Evolutionary conservation across 2,888 invertebrate species (phyloP).

Genomic region (Flexamia atlantica): DNA sequence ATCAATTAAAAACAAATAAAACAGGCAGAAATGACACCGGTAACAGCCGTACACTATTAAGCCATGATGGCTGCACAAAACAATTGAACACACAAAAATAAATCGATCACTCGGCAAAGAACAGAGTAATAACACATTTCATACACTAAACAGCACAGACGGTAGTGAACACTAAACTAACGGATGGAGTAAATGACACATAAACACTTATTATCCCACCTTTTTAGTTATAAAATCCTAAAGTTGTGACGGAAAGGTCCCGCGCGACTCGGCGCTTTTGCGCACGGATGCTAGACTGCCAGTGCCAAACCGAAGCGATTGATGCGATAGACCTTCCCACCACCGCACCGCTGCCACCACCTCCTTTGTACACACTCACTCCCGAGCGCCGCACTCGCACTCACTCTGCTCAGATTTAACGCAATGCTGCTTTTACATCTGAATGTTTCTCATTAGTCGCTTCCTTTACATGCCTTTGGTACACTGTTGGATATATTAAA

Average conservation of each 20-base stretch:
- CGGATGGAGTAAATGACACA: slow-evolving; percentile 29
- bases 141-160: slow-evolving; percentile 20
- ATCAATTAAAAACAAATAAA: background rate
- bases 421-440: slow-evolving; percentile 61
- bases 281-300: slow-evolving; percentile 69
- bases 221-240: slow-evolving; percentile 62
- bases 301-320: slow-evolving; percentile 68
- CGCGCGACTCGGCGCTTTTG: slow-evolving; percentile 65
- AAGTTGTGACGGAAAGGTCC: slow-evolving; percentile 57
- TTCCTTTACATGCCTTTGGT: slow-evolving; percentile 12
- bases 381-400: background rate
- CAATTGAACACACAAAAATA: slow-evolving; percentile 47
- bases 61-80: slow-evolving; percentile 59
- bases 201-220: slow-evolving; percentile 61
- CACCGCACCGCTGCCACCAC: slow-evolving; percentile 65
- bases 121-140: background rate
- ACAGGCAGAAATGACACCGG: slow-evolving; percentile 8
- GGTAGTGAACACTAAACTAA: slow-evolving; percentile 2
- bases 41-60: slow-evolving; percentile 32
- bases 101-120: slow-evolving; percentile 16
- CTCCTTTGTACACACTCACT: slow-evolving; percentile 63
- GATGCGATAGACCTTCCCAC: slow-evolving; percentile 69
- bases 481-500: background rate
- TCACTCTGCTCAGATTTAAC: slow-evolving; percentile 61
- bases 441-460: slow-evolving; percentile 31